phyloP scores from a whole-genome alignment of 2,797 vertebrate species.

The Chloroceryle inda region DNA sequence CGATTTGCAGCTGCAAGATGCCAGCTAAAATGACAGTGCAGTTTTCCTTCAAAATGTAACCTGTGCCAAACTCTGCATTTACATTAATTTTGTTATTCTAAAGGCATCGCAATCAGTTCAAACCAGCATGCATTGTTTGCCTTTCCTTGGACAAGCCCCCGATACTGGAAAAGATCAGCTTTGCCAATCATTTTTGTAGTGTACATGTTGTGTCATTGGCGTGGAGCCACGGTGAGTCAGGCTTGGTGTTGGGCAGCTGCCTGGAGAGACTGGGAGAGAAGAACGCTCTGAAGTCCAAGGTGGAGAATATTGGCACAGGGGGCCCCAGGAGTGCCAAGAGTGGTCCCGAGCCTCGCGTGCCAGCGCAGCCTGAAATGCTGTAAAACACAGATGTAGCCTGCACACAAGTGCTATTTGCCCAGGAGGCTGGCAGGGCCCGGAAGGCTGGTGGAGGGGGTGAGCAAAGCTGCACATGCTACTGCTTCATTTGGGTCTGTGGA shows the following conservation, averaged over 20 bases:
- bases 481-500: accelerated
- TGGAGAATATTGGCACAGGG: background rate
- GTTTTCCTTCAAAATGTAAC: background rate
- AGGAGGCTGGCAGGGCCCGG: background rate
- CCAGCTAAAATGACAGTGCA: conserved; percentile 38
- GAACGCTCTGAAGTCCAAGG: background rate
- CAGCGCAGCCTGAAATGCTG: background rate
- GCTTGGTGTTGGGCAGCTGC: background rate
- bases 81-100: background rate
- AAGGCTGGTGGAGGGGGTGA: background rate
- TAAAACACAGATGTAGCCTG: background rate
- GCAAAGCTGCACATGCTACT: accelerated
- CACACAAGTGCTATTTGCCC: background rate
- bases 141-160: background rate
- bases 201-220: background rate
- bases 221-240: background rate
- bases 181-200: background rate
- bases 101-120: background rate
- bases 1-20: background rate
- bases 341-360: accelerated
- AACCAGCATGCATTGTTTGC: background rate
- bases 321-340: background rate
- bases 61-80: background rate
- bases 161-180: conserved; percentile 19
- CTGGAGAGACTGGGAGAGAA: background rate